These are phyloP conservation scores for Petrocephalus sullivani DNA, from an alignment of 2,797 vertebrate genomes.

Conservation along the genomic window DNA sequence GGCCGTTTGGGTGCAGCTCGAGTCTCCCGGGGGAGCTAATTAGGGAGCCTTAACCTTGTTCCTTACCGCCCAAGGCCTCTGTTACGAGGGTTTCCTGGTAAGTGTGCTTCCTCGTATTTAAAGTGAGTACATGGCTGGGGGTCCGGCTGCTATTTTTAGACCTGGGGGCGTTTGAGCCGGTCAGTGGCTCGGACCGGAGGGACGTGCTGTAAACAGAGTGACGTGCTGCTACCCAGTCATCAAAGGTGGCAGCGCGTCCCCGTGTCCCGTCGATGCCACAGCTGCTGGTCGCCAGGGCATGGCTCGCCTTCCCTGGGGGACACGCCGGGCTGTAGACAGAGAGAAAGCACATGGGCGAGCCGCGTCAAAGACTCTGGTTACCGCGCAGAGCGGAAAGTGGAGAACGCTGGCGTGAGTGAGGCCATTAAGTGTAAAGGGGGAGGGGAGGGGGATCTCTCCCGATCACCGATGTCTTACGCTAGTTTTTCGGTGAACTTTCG, in stretches of 20 bases:
- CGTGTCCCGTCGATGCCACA: not conserved
- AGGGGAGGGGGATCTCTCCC: not conserved
- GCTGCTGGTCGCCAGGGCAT: not conserved
- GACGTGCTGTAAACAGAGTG: conserved; percentile 26
- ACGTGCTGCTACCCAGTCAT: not conserved
- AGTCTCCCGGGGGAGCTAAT: not conserved
- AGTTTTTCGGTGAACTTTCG: not conserved
- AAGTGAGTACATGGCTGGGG: not conserved
- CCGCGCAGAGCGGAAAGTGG: not conserved
- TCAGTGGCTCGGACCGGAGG: conserved; percentile 17
- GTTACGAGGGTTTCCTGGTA: conserved; percentile 1
- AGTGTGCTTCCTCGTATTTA: conserved; percentile 14
- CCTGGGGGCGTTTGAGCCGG: not conserved
- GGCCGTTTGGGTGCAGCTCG: not conserved
- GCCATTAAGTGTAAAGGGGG: not conserved
- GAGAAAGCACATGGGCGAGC: not conserved
- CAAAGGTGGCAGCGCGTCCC: not conserved
- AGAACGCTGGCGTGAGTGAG: not conserved
- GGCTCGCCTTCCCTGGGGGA: not conserved
- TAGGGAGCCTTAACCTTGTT: not conserved
- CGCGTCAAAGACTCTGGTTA: not conserved
- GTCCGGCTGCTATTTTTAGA: not conserved
- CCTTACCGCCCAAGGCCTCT: conserved; percentile 15
- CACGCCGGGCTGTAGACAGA: not conserved
- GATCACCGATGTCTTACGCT: not conserved